Percentiles rank a stretch among this genome's conserved stretches.
phyloP scores from a whole-genome alignment of 2,797 vertebrate genomes.

The Lacerta bilineata region DNA sequence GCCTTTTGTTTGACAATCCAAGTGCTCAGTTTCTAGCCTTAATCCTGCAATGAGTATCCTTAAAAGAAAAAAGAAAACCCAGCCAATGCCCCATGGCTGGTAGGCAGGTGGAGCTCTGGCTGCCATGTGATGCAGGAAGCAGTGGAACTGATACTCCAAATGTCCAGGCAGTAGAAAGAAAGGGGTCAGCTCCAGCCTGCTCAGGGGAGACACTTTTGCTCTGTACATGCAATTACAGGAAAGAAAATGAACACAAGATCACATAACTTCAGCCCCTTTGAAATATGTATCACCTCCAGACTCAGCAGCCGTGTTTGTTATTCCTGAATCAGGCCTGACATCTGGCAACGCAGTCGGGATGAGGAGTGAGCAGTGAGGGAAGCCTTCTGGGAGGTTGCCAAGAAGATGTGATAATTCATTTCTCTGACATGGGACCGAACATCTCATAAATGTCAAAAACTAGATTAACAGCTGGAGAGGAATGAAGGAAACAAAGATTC shows the following conservation, averaged over 20 bases:
- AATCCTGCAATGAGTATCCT: not conserved
- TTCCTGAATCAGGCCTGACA: conserved; percentile 54
- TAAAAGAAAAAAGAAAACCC: not conserved
- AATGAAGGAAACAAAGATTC: conserved; percentile 35
- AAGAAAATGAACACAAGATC: conserved; percentile 30
- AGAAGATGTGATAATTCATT: conserved; percentile 45
- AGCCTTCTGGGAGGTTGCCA: conserved; percentile 36
- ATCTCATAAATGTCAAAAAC: conserved; percentile 57
- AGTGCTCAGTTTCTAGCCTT: not conserved
- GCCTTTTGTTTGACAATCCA: not conserved
- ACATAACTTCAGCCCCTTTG: conserved; percentile 11
- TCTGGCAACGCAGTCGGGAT: conserved; percentile 52
- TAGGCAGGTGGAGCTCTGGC: not conserved
- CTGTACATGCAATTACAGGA: not conserved
- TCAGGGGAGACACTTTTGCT: not conserved
- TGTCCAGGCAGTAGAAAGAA: not conserved
- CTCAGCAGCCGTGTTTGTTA: conserved; percentile 42
- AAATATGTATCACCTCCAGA: conserved; percentile 14
- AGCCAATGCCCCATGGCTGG: not conserved
- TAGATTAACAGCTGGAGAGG: conserved; percentile 58
- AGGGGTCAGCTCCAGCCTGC: not conserved
- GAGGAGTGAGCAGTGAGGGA: conserved; percentile 10
- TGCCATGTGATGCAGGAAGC: not conserved
- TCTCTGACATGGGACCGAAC: conserved; percentile 32
- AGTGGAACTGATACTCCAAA: not conserved